Evolutionary conservation across 2,888 invertebrate genomes (phyloP), one percentile per base, ranked within the genome.

Genomic region (Cephonodes hylas): DNA sequence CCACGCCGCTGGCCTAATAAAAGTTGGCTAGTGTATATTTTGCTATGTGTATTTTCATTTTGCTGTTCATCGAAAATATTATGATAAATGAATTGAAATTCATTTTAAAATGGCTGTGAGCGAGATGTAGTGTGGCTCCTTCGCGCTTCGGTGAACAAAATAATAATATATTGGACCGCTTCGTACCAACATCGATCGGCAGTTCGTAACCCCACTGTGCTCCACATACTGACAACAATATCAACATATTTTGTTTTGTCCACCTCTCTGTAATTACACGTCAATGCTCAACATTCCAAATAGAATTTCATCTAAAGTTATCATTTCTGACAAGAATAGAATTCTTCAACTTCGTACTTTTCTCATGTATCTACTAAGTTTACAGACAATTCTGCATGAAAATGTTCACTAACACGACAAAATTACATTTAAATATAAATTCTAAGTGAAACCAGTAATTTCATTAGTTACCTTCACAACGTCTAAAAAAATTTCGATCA

Each of bases 101-200:
- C 72, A 76, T 84, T 84, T 80, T 77, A 77, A 84, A 84, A 85
- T 80, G 81, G 81, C 79, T 83, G 81, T 81, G 81, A 81, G 81
- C 80, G 72, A 53, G 53, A 53, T 53, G 80, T 83, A 77, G 77
- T 78, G 70, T 72, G 71, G 70, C 67, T 78, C 70, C 74, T 79
- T 80, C 76, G 79, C 79, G 83, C 79, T 80, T 77, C 76, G 75
- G 59, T 68, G 82, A 73, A 73, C 80, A 82, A 85, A 84, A 83
- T 85, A 84, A 84, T 85, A 85, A 83, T 79, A 79, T 80, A 77
- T 83, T 72, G 80, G 75, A 73, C 72, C 73, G 73, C 66, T 67
- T 73, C 66, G 67, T 75, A 70, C 65, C 65, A 64, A 61, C 44
- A 64, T 69, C 65, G 66, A 67, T 66, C 64, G 20, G n/a, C 10